These are phyloP conservation scores for Lanius collurio DNA, from an alignment of 2,113 vertebrate species.

Conservation along the genomic window DNA sequence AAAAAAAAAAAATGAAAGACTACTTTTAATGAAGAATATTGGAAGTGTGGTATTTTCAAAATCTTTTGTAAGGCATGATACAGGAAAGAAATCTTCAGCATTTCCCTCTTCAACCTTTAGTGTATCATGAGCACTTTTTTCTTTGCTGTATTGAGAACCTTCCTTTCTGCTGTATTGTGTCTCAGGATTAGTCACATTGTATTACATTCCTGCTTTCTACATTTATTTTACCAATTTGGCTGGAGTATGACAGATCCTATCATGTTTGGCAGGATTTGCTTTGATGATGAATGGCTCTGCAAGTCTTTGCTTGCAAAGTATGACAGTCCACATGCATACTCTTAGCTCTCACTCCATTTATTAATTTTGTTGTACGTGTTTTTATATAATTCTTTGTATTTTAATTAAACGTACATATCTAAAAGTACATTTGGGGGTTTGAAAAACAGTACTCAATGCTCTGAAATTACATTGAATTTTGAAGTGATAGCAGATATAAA, in stretches of 20 bases:
- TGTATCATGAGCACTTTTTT: not conserved
- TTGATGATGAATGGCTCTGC: conserved; percentile 48
- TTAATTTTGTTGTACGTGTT: not conserved
- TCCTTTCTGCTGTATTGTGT: not conserved
- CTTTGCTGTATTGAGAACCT: not conserved
- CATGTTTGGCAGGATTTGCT: conserved; percentile 51
- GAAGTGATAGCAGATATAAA: not conserved
- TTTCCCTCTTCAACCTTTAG: not conserved
- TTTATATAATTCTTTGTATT: not conserved
- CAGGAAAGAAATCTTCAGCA: not conserved
- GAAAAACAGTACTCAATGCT: not conserved
- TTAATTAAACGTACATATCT: not conserved
- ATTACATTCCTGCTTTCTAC: conserved; percentile 42
- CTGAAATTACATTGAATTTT: not conserved
- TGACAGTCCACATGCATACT: conserved; percentile 43
- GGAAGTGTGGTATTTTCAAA: not conserved
- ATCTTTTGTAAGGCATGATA: not conserved
- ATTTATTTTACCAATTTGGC: conserved; percentile 45
- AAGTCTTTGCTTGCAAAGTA: conserved; percentile 63
- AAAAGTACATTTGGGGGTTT: not conserved
- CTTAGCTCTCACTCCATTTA: conserved; percentile 46
- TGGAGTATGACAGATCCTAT: conserved; percentile 59
- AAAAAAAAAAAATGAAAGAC: not conserved
- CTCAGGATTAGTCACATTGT: conserved; percentile 45
- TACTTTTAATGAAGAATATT: not conserved